These are phyloP conservation scores for Xanthia togata DNA, from an alignment of 2,888 invertebrate species.

Conservation along the genomic window DNA sequence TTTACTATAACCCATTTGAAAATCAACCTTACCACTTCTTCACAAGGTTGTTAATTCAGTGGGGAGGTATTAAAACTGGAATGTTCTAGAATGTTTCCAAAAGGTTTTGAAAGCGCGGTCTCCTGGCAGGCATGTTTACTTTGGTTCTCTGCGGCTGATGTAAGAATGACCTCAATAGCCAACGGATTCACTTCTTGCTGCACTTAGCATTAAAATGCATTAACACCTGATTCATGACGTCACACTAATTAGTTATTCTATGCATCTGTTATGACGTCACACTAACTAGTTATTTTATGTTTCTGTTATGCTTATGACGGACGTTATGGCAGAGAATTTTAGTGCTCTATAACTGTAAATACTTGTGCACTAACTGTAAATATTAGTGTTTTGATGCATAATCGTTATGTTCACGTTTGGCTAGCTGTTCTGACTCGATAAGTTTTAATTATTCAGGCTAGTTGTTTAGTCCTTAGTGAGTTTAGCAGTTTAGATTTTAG, in stretches of 20 bases:
- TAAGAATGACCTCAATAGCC: constrained; percentile 72
- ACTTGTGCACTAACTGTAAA: constrained; percentile 31
- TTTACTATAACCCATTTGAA: neutral
- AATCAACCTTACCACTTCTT: constrained; percentile 1
- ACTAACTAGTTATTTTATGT: constrained; percentile 19
- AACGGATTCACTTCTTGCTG: constrained; percentile 56
- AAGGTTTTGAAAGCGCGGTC: constrained; percentile 66
- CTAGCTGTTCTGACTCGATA: constrained; percentile 45
- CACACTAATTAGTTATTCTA: constrained; percentile 20
- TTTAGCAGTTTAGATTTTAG: constrained; percentile 9
- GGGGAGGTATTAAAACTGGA: constrained; percentile 14
- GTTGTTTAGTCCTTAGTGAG: constrained; percentile 29
- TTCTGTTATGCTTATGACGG: constrained; percentile 16
- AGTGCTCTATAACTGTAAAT: constrained; percentile 33
- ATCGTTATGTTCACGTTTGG: constrained; percentile 33
- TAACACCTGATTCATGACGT: constrained; percentile 35
- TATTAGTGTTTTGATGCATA: constrained; percentile 49
- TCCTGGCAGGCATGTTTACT: constrained; percentile 67
- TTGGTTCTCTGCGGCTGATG: constrained; percentile 64
- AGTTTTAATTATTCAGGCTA: constrained; percentile 50
- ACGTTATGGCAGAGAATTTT: constrained; percentile 8
- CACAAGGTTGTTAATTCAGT: constrained; percentile 26
- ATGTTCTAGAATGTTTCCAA: constrained; percentile 43
- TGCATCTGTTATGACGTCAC: constrained; percentile 25
- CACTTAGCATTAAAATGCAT: constrained; percentile 42